These are phyloP conservation scores for Pseudococcus viburni DNA, from an alignment of 2,888 invertebrate species.

Conservation along the genomic window DNA sequence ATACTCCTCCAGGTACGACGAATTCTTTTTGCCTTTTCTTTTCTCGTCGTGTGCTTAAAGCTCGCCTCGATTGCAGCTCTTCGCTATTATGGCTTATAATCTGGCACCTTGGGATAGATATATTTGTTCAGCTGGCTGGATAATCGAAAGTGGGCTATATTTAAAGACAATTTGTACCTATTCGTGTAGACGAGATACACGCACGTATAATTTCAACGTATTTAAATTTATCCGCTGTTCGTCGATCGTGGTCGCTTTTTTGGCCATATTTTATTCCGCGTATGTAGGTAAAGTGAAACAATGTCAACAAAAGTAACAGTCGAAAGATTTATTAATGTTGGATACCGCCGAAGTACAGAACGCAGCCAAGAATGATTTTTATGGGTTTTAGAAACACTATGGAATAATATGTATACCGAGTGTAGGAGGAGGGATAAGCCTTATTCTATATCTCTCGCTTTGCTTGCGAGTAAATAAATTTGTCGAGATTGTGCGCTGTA, in stretches of 20 bases:
- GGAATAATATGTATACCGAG: too few relatives aligned
- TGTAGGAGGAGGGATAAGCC: neutral
- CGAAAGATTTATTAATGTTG: neutral
- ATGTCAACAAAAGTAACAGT: neutral
- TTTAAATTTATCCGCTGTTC: slow-evolving; percentile 7
- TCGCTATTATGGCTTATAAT: neutral
- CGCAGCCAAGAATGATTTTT: slow-evolving; percentile 9
- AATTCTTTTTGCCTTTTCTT: neutral
- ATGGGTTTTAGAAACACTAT: neutral
- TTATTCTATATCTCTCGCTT: neutral
- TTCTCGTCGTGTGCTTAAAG: neutral
- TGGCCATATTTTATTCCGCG: neutral
- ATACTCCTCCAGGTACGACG: neutral
- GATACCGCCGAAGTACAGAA: neutral
- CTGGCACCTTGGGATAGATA: slow-evolving; percentile 11
- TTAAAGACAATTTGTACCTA: neutral
- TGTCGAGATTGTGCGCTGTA: neutral
- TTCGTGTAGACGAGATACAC: too few relatives aligned
- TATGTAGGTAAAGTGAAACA: neutral
- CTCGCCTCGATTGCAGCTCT: neutral
- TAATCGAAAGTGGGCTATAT: neutral
- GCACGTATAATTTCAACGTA: neutral
- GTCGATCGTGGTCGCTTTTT: neutral
- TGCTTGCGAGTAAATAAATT: neutral
- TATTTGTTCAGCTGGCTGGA: neutral